Conservation (phyloP, 2,113 vertebrate genomes). For the Clupea harengus region DNA sequence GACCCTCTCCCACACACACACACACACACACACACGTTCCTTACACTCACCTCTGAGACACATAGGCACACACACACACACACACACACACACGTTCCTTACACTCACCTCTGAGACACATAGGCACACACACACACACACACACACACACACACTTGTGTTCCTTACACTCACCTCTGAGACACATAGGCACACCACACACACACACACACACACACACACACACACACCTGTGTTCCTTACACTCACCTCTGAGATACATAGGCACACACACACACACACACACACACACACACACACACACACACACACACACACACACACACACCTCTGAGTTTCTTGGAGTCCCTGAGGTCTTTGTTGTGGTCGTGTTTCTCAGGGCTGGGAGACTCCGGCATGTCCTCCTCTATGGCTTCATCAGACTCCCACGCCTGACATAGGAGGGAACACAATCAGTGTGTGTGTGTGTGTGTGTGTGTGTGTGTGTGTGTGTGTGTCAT, state of each 20-base stretch:
- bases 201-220: constrained; percentile 7
- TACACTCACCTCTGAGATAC: too few relatives aligned
- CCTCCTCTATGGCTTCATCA: constrained; percentile 88
- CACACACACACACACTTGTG: background rate
- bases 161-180: background rate
- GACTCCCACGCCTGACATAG: constrained; percentile 76
- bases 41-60: background rate
- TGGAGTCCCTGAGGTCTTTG: constrained; percentile 81
- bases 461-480: too few relatives aligned
- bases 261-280: constrained; percentile 24
- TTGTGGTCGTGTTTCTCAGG: constrained; percentile 85
- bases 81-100: background rate
- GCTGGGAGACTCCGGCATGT: constrained; percentile 85
- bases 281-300: constrained; percentile 51
- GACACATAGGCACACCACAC: background rate
- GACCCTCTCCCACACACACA: constrained; percentile 19
- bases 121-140: background rate
- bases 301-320: background rate
- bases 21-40: constrained; percentile 51
- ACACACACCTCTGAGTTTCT: constrained; percentile 77
- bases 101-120: constrained; percentile 32
- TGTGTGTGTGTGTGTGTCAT: too few relatives aligned
- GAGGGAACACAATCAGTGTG: background rate
- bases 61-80: background rate
- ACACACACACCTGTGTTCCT: background rate